phyloP scores from a whole-genome alignment of 2,797 vertebrate species.

The Gymnothorax reevesii region DNA sequence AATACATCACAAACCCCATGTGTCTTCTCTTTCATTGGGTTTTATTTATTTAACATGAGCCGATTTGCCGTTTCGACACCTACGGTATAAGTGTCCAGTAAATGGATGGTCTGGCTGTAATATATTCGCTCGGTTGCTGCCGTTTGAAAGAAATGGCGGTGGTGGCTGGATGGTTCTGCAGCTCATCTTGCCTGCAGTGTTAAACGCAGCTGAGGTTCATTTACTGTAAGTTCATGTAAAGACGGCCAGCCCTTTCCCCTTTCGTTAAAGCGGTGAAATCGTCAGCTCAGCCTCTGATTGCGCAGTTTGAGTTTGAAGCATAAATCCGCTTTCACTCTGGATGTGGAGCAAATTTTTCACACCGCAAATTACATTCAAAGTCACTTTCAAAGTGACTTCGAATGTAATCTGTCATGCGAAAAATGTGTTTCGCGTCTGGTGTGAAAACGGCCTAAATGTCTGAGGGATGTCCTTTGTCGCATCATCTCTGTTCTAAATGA shows the following conservation, averaged over 20 bases:
- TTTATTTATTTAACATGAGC: conserved; percentile 19
- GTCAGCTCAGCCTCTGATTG: not conserved
- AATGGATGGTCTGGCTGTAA: not conserved
- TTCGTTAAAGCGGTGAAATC: not conserved
- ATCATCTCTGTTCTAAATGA: no score
- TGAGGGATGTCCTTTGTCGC: no score
- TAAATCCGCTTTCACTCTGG: no score
- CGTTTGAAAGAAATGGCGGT: not conserved
- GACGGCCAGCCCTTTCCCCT: not conserved
- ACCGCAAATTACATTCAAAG: no score
- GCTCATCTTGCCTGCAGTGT: not conserved
- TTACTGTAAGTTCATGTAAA: not conserved
- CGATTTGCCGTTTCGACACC: conserved; percentile 1
- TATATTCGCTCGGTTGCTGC: not conserved
- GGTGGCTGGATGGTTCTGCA: not conserved
- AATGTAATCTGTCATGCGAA: no score
- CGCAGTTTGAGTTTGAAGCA: not conserved
- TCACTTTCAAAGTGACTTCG: no score
- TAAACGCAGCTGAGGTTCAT: not conserved
- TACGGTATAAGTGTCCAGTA: not conserved
- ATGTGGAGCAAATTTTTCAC: no score
- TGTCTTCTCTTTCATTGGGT: conserved; percentile 9
- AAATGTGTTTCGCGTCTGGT: no score
- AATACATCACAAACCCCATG: not conserved
- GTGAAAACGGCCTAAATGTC: no score